A percentile compares a stretch with the other conserved stretches of the same genome.
These are phyloP conservation scores for Clarias platycephalus DNA, from an alignment of 2,797 vertebrate genomes.

Conservation along the genomic window DNA sequence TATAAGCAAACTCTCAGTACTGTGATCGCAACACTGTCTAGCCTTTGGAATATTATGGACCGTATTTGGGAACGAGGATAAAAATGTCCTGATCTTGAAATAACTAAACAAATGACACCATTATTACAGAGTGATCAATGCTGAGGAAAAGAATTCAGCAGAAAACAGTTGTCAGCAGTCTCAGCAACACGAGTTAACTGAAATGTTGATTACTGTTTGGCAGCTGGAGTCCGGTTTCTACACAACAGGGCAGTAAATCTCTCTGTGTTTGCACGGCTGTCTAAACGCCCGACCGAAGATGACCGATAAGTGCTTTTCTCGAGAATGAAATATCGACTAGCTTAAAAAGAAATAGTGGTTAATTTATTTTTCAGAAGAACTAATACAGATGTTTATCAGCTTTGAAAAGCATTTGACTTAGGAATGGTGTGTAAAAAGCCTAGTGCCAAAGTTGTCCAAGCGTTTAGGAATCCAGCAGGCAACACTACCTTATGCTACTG, in stretches of 20 bases:
- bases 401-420: background rate
- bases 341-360: background rate
- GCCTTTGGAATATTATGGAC: background rate
- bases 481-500: background rate
- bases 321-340: background rate
- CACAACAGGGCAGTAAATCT: constrained; percentile 6
- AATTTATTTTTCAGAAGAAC: background rate
- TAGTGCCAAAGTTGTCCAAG: background rate
- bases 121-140: background rate
- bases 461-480: background rate
- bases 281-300: background rate
- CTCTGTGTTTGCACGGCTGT: constrained; percentile 5
- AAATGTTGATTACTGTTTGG: constrained; percentile 19
- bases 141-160: background rate
- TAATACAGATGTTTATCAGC: constrained; percentile 21
- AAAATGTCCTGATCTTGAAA: background rate
- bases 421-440: background rate
- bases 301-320: background rate
- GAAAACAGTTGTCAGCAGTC: background rate
- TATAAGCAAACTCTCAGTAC: background rate
- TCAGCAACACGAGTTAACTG: background rate
- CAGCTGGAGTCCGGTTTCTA: background rate
- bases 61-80: background rate
- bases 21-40: background rate
- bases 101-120: background rate